Evolutionary conservation across 1,140 invertebrate genomes (phyloP).

Genomic region (Apocrypta bakeri): DNA sequence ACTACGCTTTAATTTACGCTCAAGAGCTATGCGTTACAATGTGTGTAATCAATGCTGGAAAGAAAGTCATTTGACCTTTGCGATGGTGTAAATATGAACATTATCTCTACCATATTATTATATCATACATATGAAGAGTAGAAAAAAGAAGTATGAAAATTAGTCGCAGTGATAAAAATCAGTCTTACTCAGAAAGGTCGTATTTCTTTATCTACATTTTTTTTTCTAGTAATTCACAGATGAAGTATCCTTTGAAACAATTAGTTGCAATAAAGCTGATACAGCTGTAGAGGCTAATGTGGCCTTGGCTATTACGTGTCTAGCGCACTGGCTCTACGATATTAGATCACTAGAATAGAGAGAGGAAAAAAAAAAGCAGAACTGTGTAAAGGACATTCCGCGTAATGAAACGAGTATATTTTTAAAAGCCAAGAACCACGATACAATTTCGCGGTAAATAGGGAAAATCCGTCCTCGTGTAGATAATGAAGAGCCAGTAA

Average conservation of each 20-base stretch:
- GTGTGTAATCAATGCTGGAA: constrained; percentile 12
- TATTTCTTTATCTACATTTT: background rate
- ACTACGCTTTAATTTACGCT: constrained; percentile 12
- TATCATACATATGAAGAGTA: background rate
- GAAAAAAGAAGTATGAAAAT: background rate
- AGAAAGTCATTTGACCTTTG: background rate
- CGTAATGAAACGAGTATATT: background rate
- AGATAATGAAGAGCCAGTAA: background rate
- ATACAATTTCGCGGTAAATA: background rate
- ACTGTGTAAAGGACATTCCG: background rate
- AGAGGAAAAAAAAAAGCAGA: background rate
- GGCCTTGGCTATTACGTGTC: background rate
- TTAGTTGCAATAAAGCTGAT: constrained; percentile 11
- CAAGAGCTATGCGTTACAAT: background rate
- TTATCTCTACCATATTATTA: background rate
- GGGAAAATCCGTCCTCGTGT: background rate
- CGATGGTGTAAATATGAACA: background rate
- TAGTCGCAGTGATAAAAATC: background rate
- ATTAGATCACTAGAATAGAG: background rate
- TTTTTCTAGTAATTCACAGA: background rate
- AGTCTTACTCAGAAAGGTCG: background rate
- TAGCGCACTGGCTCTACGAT: background rate
- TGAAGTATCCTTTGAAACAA: constrained; percentile 28
- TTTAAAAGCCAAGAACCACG: background rate
- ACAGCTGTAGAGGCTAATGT: no score